These are phyloP conservation scores for Thumatha senex DNA, from an alignment of 2,888 invertebrate species.

Conservation along the genomic window DNA sequence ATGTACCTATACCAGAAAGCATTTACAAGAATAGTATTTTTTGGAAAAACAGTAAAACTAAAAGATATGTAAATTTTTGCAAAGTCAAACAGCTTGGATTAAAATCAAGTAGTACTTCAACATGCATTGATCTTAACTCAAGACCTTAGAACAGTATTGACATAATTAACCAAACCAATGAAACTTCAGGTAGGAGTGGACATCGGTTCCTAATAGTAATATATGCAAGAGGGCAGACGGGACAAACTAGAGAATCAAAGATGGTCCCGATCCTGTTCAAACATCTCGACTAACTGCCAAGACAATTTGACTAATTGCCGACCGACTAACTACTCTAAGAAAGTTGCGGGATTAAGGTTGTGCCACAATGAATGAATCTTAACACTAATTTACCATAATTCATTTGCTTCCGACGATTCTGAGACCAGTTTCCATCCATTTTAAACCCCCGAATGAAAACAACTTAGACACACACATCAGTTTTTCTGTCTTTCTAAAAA, in stretches of 20 bases:
- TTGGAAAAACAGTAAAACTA: too few relatives aligned
- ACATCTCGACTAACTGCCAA: conserved; percentile 44
- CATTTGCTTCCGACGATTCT: too few relatives aligned
- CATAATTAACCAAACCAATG: conserved; percentile 16
- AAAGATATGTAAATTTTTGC: too few relatives aligned
- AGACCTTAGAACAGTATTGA: conserved; percentile 7
- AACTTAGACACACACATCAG: too few relatives aligned
- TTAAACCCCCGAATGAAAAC: too few relatives aligned
- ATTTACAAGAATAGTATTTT: too few relatives aligned
- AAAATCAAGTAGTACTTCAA: too few relatives aligned
- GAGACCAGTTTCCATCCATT: too few relatives aligned
- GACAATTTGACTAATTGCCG: conserved; percentile 61
- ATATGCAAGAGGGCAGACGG: conserved; percentile 37
- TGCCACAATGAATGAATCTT: conserved; percentile 14
- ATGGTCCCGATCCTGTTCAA: conserved; percentile 37
- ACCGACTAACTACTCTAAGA: conserved; percentile 49
- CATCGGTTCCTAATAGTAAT: conserved; percentile 34
- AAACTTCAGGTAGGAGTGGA: conserved; percentile 29
- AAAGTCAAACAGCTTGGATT: too few relatives aligned
- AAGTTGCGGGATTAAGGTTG: conserved; percentile 36
- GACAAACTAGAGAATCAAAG: conserved; percentile 36
- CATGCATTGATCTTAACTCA: too few relatives aligned
- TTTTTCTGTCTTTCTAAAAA: too few relatives aligned
- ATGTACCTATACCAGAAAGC: too few relatives aligned
- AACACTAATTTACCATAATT: not conserved